A percentile compares a stretch with the other conserved stretches of the same genome.
These are phyloP conservation scores for Drosophila eugracilis DNA, from an alignment of 1,140 invertebrate species.

Conservation along the genomic window DNA sequence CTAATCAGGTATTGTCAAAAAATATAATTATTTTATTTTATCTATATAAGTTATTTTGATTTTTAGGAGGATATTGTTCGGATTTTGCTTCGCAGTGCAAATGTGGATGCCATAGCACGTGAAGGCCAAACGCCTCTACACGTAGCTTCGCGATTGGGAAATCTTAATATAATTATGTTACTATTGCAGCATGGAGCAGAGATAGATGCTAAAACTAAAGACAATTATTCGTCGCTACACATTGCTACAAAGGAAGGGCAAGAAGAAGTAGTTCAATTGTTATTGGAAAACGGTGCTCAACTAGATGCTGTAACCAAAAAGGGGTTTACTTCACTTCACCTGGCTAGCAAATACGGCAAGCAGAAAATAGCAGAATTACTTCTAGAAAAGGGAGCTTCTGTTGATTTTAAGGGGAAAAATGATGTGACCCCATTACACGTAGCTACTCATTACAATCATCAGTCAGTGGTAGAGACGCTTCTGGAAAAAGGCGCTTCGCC, in stretches of 20 bases:
- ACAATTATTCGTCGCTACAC: constrained; percentile 98
- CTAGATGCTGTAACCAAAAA: constrained; percentile 96
- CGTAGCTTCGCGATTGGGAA: constrained; percentile 95
- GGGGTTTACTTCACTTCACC: constrained; percentile 98
- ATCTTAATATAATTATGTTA: constrained; percentile 96
- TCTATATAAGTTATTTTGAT: background rate
- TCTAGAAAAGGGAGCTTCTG: constrained; percentile 93
- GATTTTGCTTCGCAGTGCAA: constrained; percentile 96
- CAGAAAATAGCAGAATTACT: constrained; percentile 95
- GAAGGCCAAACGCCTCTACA: constrained; percentile 98
- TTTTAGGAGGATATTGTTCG: constrained; percentile 96
- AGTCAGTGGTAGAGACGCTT: constrained; percentile 95
- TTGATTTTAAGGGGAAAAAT: constrained; percentile 98
- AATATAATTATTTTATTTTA: background rate
- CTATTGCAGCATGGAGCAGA: constrained; percentile 95
- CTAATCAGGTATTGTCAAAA: constrained; percentile 88
- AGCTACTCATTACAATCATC: constrained; percentile 98
- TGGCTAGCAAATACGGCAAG: constrained; percentile 99
- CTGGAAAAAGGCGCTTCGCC: constrained; percentile 97
- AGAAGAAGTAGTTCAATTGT: constrained; percentile 92
- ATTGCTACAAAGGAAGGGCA: constrained; percentile 98
- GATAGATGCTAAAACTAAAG: constrained; percentile 94
- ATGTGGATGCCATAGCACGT: constrained; percentile 97
- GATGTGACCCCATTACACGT: constrained; percentile 99
- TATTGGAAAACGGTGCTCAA: constrained; percentile 97